A percentile compares a stretch with the other conserved stretches of the same genome.
Evolutionary conservation across 1,140 invertebrate species (phyloP).

Genomic region (Rhyzopertha dominica): DNA sequence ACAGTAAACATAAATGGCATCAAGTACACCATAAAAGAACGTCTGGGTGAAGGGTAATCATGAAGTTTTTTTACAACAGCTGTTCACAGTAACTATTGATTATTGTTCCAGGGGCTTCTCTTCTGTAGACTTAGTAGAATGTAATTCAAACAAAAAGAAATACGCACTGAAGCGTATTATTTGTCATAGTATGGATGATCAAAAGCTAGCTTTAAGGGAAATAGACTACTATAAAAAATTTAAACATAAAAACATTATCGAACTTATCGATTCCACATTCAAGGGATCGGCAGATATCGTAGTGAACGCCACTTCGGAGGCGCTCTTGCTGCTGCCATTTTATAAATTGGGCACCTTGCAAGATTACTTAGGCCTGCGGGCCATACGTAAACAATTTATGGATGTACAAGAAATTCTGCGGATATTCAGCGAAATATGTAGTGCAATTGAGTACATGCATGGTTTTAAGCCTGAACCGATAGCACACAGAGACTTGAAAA

Average conservation of each 20-base stretch:
- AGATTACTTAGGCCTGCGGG: slow-evolving; percentile 60
- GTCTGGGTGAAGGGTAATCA: slow-evolving; percentile 73
- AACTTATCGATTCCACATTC: slow-evolving; percentile 66
- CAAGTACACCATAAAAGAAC: slow-evolving; percentile 64
- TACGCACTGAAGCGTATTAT: slow-evolving; percentile 80
- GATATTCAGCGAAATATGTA: slow-evolving; percentile 70
- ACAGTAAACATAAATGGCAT: slow-evolving; percentile 64
- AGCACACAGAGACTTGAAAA: slow-evolving; percentile 81
- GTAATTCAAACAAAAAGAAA: slow-evolving; percentile 60
- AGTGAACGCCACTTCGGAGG: slow-evolving; percentile 64
- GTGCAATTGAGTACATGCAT: slow-evolving; percentile 72
- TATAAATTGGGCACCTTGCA: slow-evolving; percentile 75
- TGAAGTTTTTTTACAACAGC: slow-evolving; percentile 11
- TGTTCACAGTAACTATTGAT: too few species aligned
- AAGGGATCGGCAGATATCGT: slow-evolving; percentile 60
- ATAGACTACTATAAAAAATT: slow-evolving; percentile 68
- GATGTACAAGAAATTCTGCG: slow-evolving; percentile 60
- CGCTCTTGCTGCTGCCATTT: slow-evolving; percentile 74
- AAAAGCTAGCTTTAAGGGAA: slow-evolving; percentile 67
- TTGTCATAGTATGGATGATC: slow-evolving; percentile 75
- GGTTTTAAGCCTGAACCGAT: slow-evolving; percentile 65
- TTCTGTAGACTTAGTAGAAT: slow-evolving; percentile 73
- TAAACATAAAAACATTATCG: slow-evolving; percentile 72
- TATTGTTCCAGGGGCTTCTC: slow-evolving; percentile 79
- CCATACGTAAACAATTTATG: slow-evolving; percentile 57